phyloP scores from a whole-genome alignment of 2,888 invertebrate species.

The Leptothorax acervorum region DNA sequence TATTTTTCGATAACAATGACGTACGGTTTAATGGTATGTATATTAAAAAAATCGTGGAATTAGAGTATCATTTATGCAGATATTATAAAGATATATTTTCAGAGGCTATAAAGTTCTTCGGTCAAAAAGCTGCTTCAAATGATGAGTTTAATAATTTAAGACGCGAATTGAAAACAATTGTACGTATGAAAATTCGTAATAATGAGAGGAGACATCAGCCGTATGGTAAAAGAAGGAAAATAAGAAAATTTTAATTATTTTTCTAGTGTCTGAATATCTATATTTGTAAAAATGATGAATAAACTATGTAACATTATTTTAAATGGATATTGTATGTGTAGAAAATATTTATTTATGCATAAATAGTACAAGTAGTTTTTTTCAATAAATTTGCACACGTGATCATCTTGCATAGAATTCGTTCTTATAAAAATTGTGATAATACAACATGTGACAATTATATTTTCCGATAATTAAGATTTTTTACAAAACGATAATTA shows the following conservation, averaged over 20 bases:
- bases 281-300: too few relatives aligned
- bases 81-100: conserved; percentile 70
- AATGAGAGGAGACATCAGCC: conserved; percentile 86
- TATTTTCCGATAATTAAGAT: too few relatives aligned
- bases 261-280: too few relatives aligned
- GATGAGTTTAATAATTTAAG: conserved; percentile 87
- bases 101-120: conserved; percentile 91
- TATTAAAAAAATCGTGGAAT: not conserved
- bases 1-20: conserved; percentile 89
- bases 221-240: conserved; percentile 69
- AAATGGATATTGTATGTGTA: too few relatives aligned
- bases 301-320: too few relatives aligned
- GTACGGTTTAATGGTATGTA: conserved; percentile 88
- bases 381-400: too few relatives aligned
- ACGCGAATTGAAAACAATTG: conserved; percentile 89
- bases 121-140: conserved; percentile 84
- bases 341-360: too few relatives aligned
- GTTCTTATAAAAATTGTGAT: conserved; percentile 81
- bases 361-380: conserved; percentile 54
- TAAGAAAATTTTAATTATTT: too few relatives aligned
- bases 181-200: conserved; percentile 89
- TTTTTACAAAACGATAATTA: too few relatives aligned
- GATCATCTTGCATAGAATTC: too few relatives aligned
- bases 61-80: not conserved
- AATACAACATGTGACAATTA: too few relatives aligned